phyloP scores from a whole-genome alignment of 1,140 invertebrate genomes.

The Aphelinus atriplicis region DNA sequence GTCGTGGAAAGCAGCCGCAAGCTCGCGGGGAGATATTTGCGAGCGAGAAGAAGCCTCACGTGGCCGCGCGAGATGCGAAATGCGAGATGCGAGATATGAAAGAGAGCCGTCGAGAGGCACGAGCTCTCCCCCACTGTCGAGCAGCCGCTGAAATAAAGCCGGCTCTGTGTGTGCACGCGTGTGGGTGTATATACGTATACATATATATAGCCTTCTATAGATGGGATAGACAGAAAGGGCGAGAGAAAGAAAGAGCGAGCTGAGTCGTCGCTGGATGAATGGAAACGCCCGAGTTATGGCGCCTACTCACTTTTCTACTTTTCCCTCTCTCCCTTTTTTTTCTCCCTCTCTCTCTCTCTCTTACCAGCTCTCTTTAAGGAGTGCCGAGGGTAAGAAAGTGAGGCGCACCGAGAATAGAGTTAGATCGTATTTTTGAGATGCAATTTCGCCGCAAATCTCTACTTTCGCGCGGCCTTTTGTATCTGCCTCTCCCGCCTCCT shows the following conservation, averaged over 20 bases:
- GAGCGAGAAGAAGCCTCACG: not conserved
- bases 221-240: not conserved
- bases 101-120: not conserved
- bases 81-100: slow-evolving; percentile 1
- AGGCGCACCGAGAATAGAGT: slow-evolving; percentile 48
- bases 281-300: slow-evolving; percentile 7
- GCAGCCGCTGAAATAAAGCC: slow-evolving; percentile 17
- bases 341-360: slow-evolving; percentile 1
- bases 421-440: slow-evolving; percentile 63
- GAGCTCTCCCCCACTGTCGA: not conserved
- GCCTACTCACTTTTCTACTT: not conserved
- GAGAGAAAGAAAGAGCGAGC: not conserved
- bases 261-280: slow-evolving; percentile 11
- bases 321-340: not conserved
- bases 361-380: not conserved
- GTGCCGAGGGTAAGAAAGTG: not conserved
- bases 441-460: slow-evolving; percentile 60
- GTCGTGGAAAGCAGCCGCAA: not conserved
- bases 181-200: not conserved
- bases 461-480: slow-evolving; percentile 53
- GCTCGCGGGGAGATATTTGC: not conserved
- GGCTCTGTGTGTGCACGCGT: not conserved
- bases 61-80: not conserved
- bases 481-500: slow-evolving; percentile 30
- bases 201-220: not conserved